phyloP scores from a whole-genome alignment of 1,140 invertebrate species.

The Drosophila ficusphila region DNA sequence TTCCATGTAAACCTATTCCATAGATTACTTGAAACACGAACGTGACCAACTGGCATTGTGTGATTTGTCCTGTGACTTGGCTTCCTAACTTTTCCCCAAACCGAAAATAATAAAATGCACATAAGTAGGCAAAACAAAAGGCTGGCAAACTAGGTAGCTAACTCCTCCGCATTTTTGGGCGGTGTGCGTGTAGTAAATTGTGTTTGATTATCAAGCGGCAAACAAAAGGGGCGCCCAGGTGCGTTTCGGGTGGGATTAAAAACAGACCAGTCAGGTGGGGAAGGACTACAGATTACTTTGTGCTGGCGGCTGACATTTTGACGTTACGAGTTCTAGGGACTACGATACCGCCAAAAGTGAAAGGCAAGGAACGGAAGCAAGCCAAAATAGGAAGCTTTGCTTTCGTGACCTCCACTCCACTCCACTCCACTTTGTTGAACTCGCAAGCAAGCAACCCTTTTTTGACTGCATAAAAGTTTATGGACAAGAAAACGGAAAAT shows the following conservation, averaged over 20 bases:
- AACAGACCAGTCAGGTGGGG: constrained; percentile 1
- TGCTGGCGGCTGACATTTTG: constrained; percentile 64
- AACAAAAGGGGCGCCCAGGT: constrained; percentile 26
- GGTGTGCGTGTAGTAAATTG: constrained; percentile 18
- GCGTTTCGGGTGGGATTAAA: constrained; percentile 1
- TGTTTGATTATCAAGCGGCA: constrained; percentile 55
- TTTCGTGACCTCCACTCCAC: constrained; percentile 10
- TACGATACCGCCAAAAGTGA: constrained; percentile 6
- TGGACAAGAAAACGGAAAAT: constrained; percentile 54
- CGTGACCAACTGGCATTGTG: constrained; percentile 21
- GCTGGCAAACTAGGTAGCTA: constrained; percentile 9
- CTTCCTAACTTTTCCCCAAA: not conserved
- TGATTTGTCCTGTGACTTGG: constrained; percentile 25
- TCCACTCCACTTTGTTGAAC: too few relatives aligned
- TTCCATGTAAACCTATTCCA: constrained; percentile 42
- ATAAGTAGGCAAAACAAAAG: constrained; percentile 41
- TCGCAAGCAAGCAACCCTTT: constrained; percentile 18
- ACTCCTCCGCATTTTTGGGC: not conserved
- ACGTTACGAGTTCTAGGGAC: constrained; percentile 31
- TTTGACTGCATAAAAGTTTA: constrained; percentile 53
- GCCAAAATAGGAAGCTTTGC: not conserved
- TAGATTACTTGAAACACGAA: constrained; percentile 39
- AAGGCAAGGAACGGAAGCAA: not conserved
- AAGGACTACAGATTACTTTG: constrained; percentile 27
- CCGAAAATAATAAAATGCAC: not conserved